phyloP scores from a whole-genome alignment of 1,140 invertebrate species.

The Tetragonula clypearis region DNA sequence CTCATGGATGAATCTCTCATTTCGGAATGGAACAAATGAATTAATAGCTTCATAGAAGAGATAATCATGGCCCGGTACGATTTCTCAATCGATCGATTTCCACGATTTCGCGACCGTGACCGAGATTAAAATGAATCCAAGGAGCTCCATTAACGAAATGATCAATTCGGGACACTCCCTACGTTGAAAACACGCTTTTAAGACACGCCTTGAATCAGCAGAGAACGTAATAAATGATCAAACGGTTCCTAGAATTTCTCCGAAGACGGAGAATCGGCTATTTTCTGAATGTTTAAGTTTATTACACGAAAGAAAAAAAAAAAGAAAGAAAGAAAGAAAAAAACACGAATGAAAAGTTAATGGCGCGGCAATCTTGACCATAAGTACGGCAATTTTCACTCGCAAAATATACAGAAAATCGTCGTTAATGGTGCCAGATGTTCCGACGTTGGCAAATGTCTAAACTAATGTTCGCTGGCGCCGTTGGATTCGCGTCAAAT shows the following conservation, averaged over 20 bases:
- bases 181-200: background rate
- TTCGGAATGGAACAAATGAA: background rate
- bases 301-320: background rate
- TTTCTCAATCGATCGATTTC: constrained; percentile 3
- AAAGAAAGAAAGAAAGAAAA: no score
- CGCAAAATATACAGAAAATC: background rate
- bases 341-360: no score
- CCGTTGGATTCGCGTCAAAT: background rate
- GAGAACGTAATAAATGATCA: background rate
- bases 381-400: background rate
- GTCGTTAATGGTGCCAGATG: background rate
- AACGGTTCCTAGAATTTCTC: background rate
- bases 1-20: background rate
- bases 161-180: background rate
- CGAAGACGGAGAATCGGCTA: background rate
- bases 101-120: constrained; percentile 46
- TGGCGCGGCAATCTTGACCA: background rate
- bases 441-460: background rate
- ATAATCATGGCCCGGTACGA: background rate
- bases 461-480: constrained; percentile 14
- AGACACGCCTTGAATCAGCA: background rate
- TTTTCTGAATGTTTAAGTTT: background rate
- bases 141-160: constrained; percentile 33
- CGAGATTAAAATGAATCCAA: constrained; percentile 46
- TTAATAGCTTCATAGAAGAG: background rate